Conservation (phyloP, 1,140 invertebrate genomes). For the Magallana ariakensis region DNA sequence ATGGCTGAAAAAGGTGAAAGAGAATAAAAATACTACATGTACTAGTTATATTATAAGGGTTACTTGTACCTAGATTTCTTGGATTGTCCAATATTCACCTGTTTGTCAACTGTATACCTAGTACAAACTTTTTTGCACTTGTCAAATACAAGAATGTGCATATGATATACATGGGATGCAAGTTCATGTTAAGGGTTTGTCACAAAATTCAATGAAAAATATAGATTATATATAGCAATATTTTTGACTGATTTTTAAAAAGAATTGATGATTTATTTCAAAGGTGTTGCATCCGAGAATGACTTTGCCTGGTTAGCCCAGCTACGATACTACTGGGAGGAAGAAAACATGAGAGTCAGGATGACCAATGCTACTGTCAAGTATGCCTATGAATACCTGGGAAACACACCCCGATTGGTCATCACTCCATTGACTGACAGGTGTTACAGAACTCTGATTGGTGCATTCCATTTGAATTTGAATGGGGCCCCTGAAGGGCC, state of each 20-base stretch:
- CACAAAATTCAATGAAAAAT: too few species aligned
- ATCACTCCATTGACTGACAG: conserved; percentile 80
- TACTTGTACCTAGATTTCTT: too few species aligned
- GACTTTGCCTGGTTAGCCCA: conserved; percentile 81
- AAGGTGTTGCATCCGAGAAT: conserved; percentile 77
- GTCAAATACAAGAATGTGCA: too few species aligned
- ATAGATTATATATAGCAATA: too few species aligned
- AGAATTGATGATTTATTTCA: background rate
- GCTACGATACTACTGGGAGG: conserved; percentile 80
- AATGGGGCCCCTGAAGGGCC: conserved; percentile 81
- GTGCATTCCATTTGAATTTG: conserved; percentile 80
- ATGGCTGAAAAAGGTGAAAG: conserved; percentile 75
- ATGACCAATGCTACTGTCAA: conserved; percentile 80
- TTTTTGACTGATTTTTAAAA: too few species aligned
- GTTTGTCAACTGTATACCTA: too few species aligned
- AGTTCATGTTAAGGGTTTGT: too few species aligned
- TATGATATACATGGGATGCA: too few species aligned
- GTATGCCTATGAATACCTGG: conserved; percentile 80
- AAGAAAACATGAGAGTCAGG: conserved; percentile 75
- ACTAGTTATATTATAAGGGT: too few species aligned
- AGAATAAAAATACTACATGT: background rate
- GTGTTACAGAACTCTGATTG: conserved; percentile 75
- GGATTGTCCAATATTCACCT: too few species aligned
- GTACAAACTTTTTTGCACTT: too few species aligned
- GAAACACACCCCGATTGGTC: conserved; percentile 79